These are phyloP conservation scores for Brachyptera putata DNA, from an alignment of 2,888 invertebrate genomes.

Conservation along the genomic window DNA sequence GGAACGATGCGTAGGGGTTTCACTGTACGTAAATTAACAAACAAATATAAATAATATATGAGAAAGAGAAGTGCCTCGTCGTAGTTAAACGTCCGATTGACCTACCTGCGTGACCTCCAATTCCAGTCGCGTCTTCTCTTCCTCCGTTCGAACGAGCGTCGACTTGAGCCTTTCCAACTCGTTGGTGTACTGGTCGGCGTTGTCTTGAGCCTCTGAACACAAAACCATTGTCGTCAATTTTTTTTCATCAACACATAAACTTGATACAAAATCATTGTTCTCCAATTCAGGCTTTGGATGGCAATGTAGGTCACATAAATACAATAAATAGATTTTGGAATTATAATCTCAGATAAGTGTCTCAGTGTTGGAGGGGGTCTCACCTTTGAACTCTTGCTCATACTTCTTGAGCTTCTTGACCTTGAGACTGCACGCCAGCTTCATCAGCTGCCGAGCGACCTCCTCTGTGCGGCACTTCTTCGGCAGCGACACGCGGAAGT, in stretches of 20 bases:
- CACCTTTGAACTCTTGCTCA: conserved; percentile 73
- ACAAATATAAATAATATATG: no score
- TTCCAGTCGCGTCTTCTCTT: conserved; percentile 64
- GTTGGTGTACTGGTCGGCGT: conserved; percentile 54
- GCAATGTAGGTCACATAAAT: no score
- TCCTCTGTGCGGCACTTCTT: conserved; percentile 93
- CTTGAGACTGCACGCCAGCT: conserved; percentile 84
- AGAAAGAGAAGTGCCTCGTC: no score
- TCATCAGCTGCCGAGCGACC: conserved; percentile 82
- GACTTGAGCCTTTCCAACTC: conserved; percentile 54
- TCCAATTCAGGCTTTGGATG: no score
- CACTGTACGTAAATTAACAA: no score
- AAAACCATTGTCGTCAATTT: no score
- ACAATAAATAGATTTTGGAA: no score
- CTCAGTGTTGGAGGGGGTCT: no score
- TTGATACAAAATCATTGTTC: no score
- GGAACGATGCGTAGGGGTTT: no score
- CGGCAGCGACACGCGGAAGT: conserved; percentile 94
- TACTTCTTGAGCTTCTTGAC: conserved; percentile 93
- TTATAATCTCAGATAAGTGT: no score
- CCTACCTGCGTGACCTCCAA: conserved; percentile 56
- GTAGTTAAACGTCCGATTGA: neutral
- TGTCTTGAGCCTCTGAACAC: conserved; percentile 54
- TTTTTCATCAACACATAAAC: no score
- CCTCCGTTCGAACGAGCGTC: conserved; percentile 64